A percentile compares a stretch with the other conserved stretches of the same genome.
These are phyloP conservation scores for Tarsius wallacei DNA, from an alignment of 2,797 vertebrate genomes.

Conservation along the genomic window DNA sequence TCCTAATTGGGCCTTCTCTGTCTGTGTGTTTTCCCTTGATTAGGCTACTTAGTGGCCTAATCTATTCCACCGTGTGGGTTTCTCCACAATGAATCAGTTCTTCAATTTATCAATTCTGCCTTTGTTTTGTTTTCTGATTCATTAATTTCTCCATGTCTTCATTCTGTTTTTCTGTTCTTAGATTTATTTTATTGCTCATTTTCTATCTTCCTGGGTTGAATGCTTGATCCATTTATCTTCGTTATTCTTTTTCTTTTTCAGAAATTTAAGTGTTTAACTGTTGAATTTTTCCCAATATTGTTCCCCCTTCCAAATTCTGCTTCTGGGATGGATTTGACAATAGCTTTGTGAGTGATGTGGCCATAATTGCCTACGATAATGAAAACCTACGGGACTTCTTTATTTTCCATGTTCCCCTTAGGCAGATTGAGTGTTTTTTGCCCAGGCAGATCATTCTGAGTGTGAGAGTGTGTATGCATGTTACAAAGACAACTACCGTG, in stretches of 20 bases:
- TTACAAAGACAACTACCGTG: conserved; percentile 97
- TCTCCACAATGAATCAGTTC: background rate
- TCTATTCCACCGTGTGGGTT: background rate
- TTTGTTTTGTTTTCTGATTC: background rate
- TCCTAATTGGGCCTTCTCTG: background rate
- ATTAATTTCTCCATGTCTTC: conserved; percentile 58
- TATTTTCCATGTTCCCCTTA: conserved; percentile 90
- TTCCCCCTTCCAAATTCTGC: conserved; percentile 91
- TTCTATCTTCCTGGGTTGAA: background rate
- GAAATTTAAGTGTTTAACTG: conserved; percentile 87
- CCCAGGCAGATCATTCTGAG: conserved; percentile 93
- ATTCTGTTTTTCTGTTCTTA: background rate
- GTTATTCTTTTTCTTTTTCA: conserved; percentile 11
- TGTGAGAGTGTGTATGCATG: conserved; percentile 95
- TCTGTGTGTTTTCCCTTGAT: background rate
- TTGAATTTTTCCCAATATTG: conserved; percentile 92
- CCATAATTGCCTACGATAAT: conserved; percentile 95
- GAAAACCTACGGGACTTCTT: conserved; percentile 92
- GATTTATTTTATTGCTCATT: conserved; percentile 13
- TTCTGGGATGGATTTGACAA: conserved; percentile 95
- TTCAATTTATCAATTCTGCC: background rate
- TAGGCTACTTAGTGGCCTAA: background rate
- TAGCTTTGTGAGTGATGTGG: conserved; percentile 96
- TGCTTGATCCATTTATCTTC: background rate
- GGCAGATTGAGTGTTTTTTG: conserved; percentile 88